Evolutionary conservation across 2,888 invertebrate species (phyloP).

Genomic region (Chironomus tentans): DNA sequence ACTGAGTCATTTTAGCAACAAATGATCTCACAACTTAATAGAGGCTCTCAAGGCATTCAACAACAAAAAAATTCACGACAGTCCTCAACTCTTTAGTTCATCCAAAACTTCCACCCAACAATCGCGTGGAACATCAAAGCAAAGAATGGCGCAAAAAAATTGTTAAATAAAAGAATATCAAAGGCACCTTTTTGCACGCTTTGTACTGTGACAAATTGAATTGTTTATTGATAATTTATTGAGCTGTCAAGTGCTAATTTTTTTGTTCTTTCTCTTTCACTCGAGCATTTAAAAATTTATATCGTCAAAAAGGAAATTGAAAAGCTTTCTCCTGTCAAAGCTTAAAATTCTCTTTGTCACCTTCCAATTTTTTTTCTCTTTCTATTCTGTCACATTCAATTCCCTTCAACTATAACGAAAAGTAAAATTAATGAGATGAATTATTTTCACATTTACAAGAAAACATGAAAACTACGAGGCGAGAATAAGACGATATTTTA

Average conservation of each 20-base stretch:
- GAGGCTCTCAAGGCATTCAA: too few species aligned
- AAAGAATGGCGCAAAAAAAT: background rate
- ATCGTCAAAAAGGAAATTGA: background rate
- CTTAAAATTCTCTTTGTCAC: conserved; percentile 9
- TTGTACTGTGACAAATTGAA: conserved; percentile 16
- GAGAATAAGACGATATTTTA: background rate
- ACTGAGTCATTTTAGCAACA: too few species aligned
- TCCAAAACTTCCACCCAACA: background rate
- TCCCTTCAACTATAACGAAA: background rate
- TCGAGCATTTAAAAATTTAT: background rate
- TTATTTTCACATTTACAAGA: background rate
- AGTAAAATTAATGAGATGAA: background rate
- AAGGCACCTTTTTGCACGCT: background rate
- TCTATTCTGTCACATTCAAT: too few species aligned
- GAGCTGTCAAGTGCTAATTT: background rate
- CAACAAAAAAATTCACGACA: too few species aligned
- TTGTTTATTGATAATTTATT: conserved; percentile 9
- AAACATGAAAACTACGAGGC: background rate
- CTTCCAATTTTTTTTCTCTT: background rate
- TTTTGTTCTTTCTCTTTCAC: background rate
- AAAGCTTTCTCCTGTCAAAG: background rate
- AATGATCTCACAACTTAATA: too few species aligned
- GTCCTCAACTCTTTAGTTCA: too few species aligned
- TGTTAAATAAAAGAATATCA: background rate
- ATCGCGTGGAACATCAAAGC: background rate